phyloP scores from a whole-genome alignment of 2,888 invertebrate species.

The Pseudococcus viburni region DNA sequence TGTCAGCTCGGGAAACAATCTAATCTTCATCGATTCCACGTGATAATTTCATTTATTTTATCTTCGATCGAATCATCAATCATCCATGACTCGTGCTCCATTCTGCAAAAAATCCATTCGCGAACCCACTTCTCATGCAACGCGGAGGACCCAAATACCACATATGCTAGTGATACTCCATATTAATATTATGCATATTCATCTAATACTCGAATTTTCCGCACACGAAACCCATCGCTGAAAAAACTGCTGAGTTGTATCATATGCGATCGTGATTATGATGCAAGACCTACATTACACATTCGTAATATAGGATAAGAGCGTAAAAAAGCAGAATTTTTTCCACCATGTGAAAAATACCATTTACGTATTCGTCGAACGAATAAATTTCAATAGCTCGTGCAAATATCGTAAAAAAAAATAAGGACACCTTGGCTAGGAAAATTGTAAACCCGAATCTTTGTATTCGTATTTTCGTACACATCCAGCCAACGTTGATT shows the following conservation, averaged over 20 bases:
- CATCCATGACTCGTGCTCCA: neutral
- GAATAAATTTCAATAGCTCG: neutral
- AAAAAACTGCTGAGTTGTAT: slow-evolving; percentile 39
- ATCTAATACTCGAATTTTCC: neutral
- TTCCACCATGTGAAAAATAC: neutral
- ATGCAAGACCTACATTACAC: neutral
- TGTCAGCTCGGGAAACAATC: neutral
- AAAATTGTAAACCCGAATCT: neutral
- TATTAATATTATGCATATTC: neutral
- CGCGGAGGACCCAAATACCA: neutral
- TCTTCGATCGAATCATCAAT: neutral
- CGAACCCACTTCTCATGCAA: neutral
- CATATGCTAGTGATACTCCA: neutral
- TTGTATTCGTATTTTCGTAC: neutral
- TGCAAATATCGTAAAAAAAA: neutral
- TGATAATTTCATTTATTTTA: neutral
- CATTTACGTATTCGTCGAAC: neutral
- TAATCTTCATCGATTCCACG: neutral
- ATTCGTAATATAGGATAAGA: neutral
- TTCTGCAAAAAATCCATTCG: neutral
- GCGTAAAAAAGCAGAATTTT: neutral
- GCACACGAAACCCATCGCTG: neutral
- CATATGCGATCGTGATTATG: slow-evolving; percentile 16
- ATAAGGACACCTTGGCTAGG: neutral
- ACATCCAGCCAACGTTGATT: neutral